phyloP scores from a whole-genome alignment of 2,888 invertebrate genomes.

The Hyposoter didymator region DNA sequence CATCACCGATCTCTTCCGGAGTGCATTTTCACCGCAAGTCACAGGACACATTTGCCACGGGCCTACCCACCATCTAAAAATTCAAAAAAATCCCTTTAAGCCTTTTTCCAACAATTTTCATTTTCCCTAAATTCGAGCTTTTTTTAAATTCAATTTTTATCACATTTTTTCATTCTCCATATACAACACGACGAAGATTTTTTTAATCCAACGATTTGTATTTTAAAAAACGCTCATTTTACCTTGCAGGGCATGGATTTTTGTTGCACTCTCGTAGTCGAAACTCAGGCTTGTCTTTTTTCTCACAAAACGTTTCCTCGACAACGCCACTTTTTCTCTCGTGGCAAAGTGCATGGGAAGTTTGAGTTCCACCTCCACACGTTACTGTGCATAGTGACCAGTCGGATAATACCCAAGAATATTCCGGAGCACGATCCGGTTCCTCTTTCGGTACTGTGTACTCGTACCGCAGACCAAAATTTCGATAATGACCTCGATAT shows the following conservation, averaged over 20 bases:
- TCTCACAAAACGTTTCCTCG: constrained; percentile 85
- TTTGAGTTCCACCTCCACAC: constrained; percentile 91
- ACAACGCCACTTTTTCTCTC: constrained; percentile 88
- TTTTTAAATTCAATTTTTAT: too few species aligned
- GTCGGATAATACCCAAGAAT: constrained; percentile 91
- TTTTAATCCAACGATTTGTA: background rate
- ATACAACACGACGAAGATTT: too few species aligned
- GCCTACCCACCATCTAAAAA: constrained; percentile 91
- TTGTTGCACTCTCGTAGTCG: constrained; percentile 84
- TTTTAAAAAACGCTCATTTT: constrained; percentile 44
- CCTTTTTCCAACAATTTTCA: background rate
- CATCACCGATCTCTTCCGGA: constrained; percentile 89
- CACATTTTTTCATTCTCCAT: too few species aligned
- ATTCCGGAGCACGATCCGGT: constrained; percentile 86
- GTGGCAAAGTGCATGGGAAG: constrained; percentile 86
- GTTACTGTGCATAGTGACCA: constrained; percentile 92
- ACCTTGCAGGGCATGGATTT: constrained; percentile 85
- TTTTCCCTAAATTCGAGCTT: background rate
- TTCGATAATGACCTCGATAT: constrained; percentile 86
- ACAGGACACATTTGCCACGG: constrained; percentile 94
- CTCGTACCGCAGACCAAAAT: constrained; percentile 93
- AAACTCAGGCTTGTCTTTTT: constrained; percentile 82
- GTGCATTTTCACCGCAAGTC: constrained; percentile 88
- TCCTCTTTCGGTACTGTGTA: constrained; percentile 91
- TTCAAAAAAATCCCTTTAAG: background rate